Base-by-base conservation (phyloP, 2,113 vertebrate genomes). In the Chelonoidis abingdonii region DNA sequence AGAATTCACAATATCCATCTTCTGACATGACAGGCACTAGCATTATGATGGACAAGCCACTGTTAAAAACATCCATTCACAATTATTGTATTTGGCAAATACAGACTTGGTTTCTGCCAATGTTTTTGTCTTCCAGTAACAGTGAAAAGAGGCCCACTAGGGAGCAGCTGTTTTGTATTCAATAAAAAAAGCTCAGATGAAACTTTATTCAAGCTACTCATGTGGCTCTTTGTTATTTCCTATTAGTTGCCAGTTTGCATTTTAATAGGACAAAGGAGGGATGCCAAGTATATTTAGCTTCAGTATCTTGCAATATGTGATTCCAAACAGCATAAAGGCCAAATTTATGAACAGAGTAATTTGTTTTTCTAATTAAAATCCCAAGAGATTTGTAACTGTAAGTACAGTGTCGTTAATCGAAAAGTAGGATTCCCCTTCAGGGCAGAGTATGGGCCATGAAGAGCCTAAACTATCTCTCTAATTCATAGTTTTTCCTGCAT, bases 11-110 rank as follows among this genome's bases (percentile, higher is more conserved):
- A 82, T 53, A 92, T 8, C 41, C 76, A 31, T 2, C 72, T 62
- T 78, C 72, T 80, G 62, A 91, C 38, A 94, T 88, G n/a, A 82
- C 72, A 80, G 47, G 19, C 59, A n/a, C 0, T 4, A 57, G 62
- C 83, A 80, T 52, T 0, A 0, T 27, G 44, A 49, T 0, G 0
- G 94, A 62, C 17, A 53, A 75, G 6, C 29, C 21, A 25, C 69
- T 49, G 92, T 29, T 84, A 80, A 78, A 89, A 93, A 69, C 11
- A 82, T 4, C 38, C 54, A 12, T 76, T 93, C 59, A 49, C 52
- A 86, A 80, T 84, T 56, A 90, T 0, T 1, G 21, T 41, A 80
- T 80, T 56, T 80, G 78, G 62, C 29, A 92, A 95, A 93, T 12
- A 86, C 2, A 84, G 50, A 35, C 29, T 62, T 41, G 56, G 49